phyloP scores from a whole-genome alignment of 2,888 invertebrate species.

The Clitarchus hookeri region DNA sequence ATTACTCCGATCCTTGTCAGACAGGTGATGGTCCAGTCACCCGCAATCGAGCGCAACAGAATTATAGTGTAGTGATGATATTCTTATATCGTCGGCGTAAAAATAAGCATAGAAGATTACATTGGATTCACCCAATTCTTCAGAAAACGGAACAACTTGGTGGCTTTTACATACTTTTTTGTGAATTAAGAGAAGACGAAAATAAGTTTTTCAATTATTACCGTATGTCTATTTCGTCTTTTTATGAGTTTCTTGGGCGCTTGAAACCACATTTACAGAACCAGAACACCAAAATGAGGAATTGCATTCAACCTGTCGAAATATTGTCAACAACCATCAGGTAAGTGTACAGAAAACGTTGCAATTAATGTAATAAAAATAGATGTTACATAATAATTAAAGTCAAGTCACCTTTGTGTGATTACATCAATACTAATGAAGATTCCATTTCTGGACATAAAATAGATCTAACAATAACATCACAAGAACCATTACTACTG shows the following conservation, averaged over 20 bases:
- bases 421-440: not conserved
- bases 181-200: not conserved
- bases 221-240: slow-evolving; percentile 1
- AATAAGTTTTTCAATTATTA: not conserved
- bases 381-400: not conserved
- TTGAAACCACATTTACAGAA: not conserved
- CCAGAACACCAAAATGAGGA: slow-evolving; percentile 21
- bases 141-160: not conserved
- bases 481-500: not conserved
- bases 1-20: not conserved
- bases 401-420: not conserved
- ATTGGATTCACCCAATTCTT: not conserved
- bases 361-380: not conserved
- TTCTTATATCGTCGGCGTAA: not conserved
- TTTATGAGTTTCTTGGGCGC: not conserved
- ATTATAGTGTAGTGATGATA: not conserved
- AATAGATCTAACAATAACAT: not conserved
- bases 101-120: not conserved
- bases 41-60: not conserved
- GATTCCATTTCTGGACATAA: too few species aligned
- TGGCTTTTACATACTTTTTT: not conserved
- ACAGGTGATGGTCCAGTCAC: not conserved
- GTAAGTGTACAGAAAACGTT: not conserved
- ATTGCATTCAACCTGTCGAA: not conserved
- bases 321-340: not conserved